These are phyloP conservation scores for Plutella xylostella DNA, from an alignment of 2,888 invertebrate genomes.

Conservation along the genomic window DNA sequence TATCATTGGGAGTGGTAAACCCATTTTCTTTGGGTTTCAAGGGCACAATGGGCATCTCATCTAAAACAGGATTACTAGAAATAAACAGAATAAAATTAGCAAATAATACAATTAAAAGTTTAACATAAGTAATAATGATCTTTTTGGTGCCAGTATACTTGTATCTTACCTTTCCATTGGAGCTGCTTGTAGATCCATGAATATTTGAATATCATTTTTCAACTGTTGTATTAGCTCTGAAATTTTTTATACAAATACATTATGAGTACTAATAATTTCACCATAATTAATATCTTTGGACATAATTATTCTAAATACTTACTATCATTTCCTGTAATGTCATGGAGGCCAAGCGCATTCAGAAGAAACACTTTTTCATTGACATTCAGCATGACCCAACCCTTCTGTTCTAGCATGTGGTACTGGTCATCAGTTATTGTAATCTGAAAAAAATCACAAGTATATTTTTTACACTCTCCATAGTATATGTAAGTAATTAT, in stretches of 20 bases:
- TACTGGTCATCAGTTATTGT: conserved; percentile 53
- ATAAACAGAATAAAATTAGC: background rate
- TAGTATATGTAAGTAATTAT: too few species aligned
- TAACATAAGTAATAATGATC: background rate
- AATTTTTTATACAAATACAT: conserved; percentile 20
- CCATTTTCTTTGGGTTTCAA: too few species aligned
- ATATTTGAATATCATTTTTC: conserved; percentile 27
- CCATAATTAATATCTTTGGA: background rate
- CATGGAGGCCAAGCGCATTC: conserved; percentile 49
- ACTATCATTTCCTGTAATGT: conserved; percentile 31
- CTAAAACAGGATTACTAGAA: too few species aligned
- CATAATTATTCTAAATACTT: background rate
- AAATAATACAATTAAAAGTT: background rate
- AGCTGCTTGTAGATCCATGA: too few species aligned
- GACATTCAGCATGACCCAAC: conserved; percentile 52
- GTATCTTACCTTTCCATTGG: too few species aligned
- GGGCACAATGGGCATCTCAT: too few species aligned
- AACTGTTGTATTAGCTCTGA: conserved; percentile 42
- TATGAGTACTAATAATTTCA: conserved; percentile 1
- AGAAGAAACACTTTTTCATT: conserved; percentile 47
- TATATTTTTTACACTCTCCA: too few species aligned
- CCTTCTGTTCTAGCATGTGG: conserved; percentile 45
- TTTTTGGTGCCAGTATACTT: background rate
- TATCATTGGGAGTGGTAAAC: too few species aligned
- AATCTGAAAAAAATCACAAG: conserved; percentile 36